Conservation (phyloP, 2,888 invertebrate species). For the Cephus runcator region DNA sequence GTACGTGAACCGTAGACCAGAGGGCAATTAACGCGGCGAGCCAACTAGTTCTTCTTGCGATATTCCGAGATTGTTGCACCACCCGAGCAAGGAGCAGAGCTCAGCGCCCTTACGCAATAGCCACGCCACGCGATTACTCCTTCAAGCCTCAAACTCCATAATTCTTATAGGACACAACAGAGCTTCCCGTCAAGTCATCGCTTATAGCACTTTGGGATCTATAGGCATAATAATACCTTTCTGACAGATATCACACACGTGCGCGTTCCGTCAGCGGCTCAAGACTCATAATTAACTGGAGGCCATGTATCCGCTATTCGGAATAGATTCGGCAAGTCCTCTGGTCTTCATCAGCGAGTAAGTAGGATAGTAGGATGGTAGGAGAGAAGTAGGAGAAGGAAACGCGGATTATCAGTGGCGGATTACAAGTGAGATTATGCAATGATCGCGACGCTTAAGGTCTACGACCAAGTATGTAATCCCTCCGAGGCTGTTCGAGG, state of each 20-base stretch:
- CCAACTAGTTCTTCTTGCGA: conserved; percentile 5
- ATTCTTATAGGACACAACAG: no score
- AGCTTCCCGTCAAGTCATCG: no score
- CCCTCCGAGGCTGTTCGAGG: conserved; percentile 15
- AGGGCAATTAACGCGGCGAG: conserved; percentile 3
- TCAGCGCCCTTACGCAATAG: neutral
- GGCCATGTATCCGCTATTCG: no score
- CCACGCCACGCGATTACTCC: neutral
- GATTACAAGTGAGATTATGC: conserved; percentile 35
- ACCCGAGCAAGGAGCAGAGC: neutral
- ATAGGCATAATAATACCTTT: no score
- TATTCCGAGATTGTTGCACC: neutral
- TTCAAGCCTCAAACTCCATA: no score
- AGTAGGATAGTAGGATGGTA: conserved; percentile 22
- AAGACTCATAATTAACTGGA: no score
- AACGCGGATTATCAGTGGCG: conserved; percentile 19
- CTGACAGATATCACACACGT: no score
- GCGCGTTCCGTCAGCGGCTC: no score
- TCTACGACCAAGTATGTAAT: conserved; percentile 53
- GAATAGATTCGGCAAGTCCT: no score
- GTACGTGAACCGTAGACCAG: conserved; percentile 1
- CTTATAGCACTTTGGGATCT: no score
- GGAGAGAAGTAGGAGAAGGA: conserved; percentile 14
- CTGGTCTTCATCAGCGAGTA: conserved; percentile 8
- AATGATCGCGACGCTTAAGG: conserved; percentile 36